phyloP scores from a whole-genome alignment of 2,888 invertebrate genomes.

The Phengaris alcon region DNA sequence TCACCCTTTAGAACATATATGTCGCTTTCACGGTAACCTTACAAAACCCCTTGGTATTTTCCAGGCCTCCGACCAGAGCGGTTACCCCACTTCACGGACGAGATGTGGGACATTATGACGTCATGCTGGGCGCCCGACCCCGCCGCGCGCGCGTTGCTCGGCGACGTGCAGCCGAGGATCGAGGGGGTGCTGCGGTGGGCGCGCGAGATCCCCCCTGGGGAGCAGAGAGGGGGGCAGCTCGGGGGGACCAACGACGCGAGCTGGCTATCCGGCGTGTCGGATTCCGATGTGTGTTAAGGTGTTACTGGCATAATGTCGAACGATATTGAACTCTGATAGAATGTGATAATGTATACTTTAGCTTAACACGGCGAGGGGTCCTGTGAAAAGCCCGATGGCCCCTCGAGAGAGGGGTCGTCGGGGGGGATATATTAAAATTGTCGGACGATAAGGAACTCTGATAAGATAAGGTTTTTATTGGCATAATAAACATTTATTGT shows the following conservation, averaged over 20 bases:
- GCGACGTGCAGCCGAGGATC: constrained; percentile 85
- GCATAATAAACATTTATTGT: not conserved
- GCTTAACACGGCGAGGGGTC: too few species aligned
- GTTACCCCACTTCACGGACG: constrained; percentile 84
- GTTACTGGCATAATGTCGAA: not conserved
- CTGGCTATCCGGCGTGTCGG: not conserved
- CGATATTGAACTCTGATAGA: too few species aligned
- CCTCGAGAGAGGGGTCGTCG: not conserved
- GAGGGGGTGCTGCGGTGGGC: constrained; percentile 68
- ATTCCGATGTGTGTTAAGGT: not conserved
- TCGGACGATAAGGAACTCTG: not conserved
- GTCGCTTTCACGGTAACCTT: too few species aligned
- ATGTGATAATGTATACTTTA: too few species aligned
- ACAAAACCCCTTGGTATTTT: not conserved
- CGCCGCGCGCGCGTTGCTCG: constrained; percentile 85
- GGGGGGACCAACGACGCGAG: not conserved
- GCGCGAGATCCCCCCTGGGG: constrained; percentile 27
- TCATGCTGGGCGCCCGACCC: constrained; percentile 91
- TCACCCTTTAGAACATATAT: too few species aligned
- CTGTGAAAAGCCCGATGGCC: too few species aligned
- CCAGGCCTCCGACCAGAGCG: constrained; percentile 90
- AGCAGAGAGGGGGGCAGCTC: not conserved
- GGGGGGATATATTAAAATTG: not conserved
- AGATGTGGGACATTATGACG: constrained; percentile 91
- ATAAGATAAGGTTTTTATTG: not conserved